Conservation (phyloP, 64 coral and sea anemone species). For the Pocillopora damicornis region DNA sequence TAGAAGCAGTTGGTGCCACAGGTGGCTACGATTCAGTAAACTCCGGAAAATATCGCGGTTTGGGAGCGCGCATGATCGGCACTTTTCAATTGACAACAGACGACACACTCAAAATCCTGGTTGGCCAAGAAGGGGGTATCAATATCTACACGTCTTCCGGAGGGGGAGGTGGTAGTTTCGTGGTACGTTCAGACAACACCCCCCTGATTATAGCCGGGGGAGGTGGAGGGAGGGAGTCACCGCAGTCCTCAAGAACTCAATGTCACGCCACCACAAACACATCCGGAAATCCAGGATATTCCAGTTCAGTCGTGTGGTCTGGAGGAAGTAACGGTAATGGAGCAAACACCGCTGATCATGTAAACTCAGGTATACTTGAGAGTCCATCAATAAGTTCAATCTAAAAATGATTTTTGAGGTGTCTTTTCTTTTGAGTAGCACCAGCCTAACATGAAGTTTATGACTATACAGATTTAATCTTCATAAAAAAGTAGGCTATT, state of each 20-base stretch:
- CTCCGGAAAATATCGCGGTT: conserved; percentile 44
- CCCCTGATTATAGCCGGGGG: conserved; percentile 73
- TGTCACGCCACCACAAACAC: not conserved
- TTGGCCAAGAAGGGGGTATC: conserved; percentile 64
- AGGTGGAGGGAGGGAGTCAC: conserved; percentile 57
- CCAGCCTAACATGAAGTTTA: too few relatives aligned
- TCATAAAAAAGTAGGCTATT: too few relatives aligned
- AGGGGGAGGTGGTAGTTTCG: conserved; percentile 76
- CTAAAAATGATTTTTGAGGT: too few relatives aligned
- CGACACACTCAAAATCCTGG: conserved; percentile 61
- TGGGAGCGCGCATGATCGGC: conserved; percentile 60
- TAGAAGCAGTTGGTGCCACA: conserved; percentile 63
- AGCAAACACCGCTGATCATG: not conserved
- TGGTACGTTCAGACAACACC: conserved; percentile 42
- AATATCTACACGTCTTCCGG: not conserved
- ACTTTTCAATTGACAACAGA: conserved; percentile 48
- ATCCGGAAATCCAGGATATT: not conserved
- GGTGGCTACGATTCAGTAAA: not conserved
- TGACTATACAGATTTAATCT: too few relatives aligned
- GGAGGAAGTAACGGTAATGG: not conserved
- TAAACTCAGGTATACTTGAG: not conserved
- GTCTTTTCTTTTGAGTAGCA: too few relatives aligned
- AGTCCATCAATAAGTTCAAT: too few relatives aligned
- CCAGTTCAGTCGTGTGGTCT: not conserved
- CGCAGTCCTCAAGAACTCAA: not conserved